Conservation (phyloP, 2,888 invertebrate species). For the Rotaria socialis region DNA sequence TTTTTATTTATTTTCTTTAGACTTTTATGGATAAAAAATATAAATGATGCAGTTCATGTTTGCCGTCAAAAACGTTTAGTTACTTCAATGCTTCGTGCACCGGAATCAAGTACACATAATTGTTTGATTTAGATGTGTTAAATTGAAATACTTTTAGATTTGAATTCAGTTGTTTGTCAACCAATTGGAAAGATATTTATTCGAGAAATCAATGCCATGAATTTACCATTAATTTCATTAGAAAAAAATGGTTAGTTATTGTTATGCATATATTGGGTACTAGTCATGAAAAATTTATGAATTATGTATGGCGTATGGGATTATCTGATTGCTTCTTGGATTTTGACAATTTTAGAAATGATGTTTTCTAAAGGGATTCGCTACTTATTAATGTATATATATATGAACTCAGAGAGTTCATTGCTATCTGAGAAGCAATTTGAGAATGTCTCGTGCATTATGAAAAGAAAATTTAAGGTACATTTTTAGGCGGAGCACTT, state of each 20-base stretch:
- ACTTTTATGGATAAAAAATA: background rate
- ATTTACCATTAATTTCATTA: background rate
- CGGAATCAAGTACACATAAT: background rate
- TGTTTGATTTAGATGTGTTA: background rate
- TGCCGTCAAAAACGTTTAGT: background rate
- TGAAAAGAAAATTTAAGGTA: no score
- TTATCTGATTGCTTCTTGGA: no score
- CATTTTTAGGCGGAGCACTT: no score
- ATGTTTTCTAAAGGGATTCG: no score
- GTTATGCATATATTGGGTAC: no score
- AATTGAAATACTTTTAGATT: background rate
- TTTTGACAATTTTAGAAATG: no score
- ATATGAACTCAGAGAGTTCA: no score
- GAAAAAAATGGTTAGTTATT: background rate
- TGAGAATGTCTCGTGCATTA: no score
- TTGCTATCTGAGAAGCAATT: no score
- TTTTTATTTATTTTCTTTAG: background rate
- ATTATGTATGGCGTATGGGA: no score
- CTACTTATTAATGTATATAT: no score
- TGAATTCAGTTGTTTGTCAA: background rate
- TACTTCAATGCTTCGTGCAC: slow-evolving; percentile 2
- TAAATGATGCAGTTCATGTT: background rate
- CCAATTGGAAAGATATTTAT: background rate
- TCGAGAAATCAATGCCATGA: background rate
- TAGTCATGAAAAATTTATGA: no score